phyloP scores from a whole-genome alignment of 2,888 invertebrate species.

The Ptilodon capucinus region DNA sequence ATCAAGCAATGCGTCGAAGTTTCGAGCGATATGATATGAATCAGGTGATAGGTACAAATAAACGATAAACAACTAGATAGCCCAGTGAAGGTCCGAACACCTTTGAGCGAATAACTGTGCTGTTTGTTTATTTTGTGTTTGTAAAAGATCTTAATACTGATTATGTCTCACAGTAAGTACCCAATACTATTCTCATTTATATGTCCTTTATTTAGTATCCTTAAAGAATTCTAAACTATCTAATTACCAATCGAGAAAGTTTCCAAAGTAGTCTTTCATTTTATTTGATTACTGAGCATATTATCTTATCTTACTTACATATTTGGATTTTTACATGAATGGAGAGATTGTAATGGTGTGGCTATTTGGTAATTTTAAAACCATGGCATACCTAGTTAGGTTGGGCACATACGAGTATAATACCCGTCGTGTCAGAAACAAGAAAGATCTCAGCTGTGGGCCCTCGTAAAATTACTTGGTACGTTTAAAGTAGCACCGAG shows the following conservation, averaged over 20 bases:
- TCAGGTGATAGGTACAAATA: slow-evolving; percentile 39
- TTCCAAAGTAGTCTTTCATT: neutral
- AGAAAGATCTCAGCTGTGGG: too few relatives aligned
- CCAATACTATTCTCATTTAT: neutral
- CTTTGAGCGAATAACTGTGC: slow-evolving; percentile 10
- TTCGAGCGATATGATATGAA: slow-evolving; percentile 39
- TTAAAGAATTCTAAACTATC: neutral
- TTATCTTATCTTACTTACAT: neutral
- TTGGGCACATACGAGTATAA: too few relatives aligned
- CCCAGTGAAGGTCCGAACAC: slow-evolving; percentile 26
- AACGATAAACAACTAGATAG: slow-evolving; percentile 32
- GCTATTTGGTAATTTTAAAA: neutral
- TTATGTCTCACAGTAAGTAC: slow-evolving; percentile 46
- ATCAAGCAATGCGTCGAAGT: slow-evolving; percentile 39
- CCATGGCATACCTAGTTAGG: too few relatives aligned
- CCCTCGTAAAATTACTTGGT: too few relatives aligned
- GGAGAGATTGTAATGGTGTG: neutral
- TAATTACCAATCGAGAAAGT: neutral
- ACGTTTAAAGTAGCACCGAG: too few relatives aligned
- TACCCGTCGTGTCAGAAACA: too few relatives aligned
- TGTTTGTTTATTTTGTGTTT: slow-evolving; percentile 12
- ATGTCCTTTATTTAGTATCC: too few relatives aligned
- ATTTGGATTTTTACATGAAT: neutral
- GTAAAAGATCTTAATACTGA: slow-evolving; percentile 6
- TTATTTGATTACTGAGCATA: neutral